phyloP scores from a whole-genome alignment of 2,797 vertebrate genomes.

The Echiichthys vipera region DNA sequence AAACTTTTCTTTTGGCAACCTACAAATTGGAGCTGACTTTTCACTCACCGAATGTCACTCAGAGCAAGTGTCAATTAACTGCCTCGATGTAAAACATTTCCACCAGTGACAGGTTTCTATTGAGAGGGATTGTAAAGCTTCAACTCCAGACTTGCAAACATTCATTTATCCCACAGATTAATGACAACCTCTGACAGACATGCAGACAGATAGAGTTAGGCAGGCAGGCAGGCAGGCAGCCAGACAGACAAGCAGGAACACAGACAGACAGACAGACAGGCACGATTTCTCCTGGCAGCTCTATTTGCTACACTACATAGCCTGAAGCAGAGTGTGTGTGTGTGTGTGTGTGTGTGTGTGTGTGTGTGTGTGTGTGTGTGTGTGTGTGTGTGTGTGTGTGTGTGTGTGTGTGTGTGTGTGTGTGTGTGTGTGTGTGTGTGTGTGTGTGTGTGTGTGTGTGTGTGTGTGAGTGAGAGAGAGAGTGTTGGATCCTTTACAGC shows the following conservation, averaged over 20 bases:
- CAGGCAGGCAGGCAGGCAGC: conserved; percentile 32
- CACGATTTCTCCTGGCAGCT: too few relatives aligned
- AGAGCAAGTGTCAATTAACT: conserved; percentile 45
- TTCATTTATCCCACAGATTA: conserved; percentile 46
- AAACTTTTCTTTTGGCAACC: neutral
- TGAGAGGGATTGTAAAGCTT: conserved; percentile 33
- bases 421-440: too few relatives aligned
- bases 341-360: neutral
- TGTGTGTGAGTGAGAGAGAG: too few relatives aligned
- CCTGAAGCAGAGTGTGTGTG: neutral
- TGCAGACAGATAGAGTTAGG: conserved; percentile 40
- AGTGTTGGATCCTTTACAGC: too few relatives aligned
- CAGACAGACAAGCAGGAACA: neutral
- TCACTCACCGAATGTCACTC: conserved; percentile 17
- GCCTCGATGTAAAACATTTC: conserved; percentile 40
- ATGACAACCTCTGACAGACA: conserved; percentile 21
- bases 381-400: too few relatives aligned
- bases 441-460: neutral
- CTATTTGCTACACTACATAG: too few relatives aligned
- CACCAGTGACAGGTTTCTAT: conserved; percentile 40
- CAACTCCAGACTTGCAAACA: conserved; percentile 39
- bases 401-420: too few relatives aligned
- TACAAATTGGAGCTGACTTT: neutral
- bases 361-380: too few relatives aligned
- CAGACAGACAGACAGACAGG: conserved; percentile 4